Evolutionary conservation across 2,113 vertebrate genomes (phyloP).

Genomic region (Pterocles orientalis): DNA sequence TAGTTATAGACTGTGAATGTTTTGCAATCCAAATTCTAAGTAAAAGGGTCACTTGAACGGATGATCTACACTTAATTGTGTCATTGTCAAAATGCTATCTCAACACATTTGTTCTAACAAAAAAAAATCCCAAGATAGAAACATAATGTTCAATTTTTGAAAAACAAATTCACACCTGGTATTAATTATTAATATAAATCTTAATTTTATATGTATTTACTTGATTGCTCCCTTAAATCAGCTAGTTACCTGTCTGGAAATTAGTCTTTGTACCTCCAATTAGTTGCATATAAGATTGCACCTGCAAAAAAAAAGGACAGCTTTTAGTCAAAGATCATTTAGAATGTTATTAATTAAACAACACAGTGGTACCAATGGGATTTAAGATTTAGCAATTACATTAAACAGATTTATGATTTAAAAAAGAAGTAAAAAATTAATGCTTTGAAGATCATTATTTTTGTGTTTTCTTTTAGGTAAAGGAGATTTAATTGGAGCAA

Average conservation of each 20-base stretch:
- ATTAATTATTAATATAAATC: neutral
- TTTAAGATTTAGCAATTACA: neutral
- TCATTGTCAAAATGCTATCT: neutral
- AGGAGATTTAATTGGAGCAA: constrained; percentile 94
- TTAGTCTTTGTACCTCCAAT: neutral
- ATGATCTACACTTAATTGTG: neutral
- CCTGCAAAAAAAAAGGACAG: neutral
- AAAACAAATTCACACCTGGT: neutral
- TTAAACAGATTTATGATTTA: neutral
- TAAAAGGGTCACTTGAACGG: neutral
- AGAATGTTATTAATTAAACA: neutral
- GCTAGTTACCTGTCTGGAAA: neutral
- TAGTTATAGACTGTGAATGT: neutral
- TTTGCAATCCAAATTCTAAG: neutral
- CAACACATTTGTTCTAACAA: neutral
- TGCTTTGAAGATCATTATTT: neutral
- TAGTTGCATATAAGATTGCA: neutral
- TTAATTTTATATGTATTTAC: neutral
- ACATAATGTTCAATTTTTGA: neutral
- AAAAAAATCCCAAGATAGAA: neutral
- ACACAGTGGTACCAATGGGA: neutral
- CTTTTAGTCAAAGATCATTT: neutral
- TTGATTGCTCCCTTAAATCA: neutral
- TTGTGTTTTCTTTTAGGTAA: constrained; percentile 81
- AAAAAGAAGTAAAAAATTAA: neutral